A percentile compares a stretch with the other conserved stretches of the same genome.
Conservation (phyloP, 2,888 invertebrate species). For the Cephonodes hylas region DNA sequence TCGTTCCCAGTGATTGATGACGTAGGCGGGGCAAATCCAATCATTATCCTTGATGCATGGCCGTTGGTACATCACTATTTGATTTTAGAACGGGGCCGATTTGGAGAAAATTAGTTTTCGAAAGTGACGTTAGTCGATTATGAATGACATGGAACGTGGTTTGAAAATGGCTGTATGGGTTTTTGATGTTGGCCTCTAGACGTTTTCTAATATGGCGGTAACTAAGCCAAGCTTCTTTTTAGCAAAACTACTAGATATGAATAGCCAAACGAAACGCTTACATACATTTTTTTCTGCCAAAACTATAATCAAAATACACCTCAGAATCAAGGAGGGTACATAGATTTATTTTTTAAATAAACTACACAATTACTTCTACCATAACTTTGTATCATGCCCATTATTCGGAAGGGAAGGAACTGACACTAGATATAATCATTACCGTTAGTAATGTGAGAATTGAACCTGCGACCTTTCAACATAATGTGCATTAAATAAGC, state of each 20-base stretch:
- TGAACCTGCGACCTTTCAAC: not conserved
- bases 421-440: not conserved
- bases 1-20: conserved; percentile 76
- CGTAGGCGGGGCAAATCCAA: conserved; percentile 79
- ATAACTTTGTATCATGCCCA: too few relatives aligned
- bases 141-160: conserved; percentile 13
- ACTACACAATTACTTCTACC: too few relatives aligned
- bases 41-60: conserved; percentile 80
- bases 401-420: too few relatives aligned
- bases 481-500: not conserved
- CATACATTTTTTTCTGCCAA: too few relatives aligned
- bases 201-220: too few relatives aligned
- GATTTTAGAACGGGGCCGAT: conserved; percentile 37
- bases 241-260: too few relatives aligned
- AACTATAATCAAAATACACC: too few relatives aligned
- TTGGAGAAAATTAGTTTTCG: conserved; percentile 17
- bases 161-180: not conserved
- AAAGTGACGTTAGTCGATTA: conserved; percentile 3
- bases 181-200: not conserved
- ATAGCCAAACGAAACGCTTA: too few relatives aligned
- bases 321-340: too few relatives aligned
- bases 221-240: too few relatives aligned
- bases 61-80: conserved; percentile 71
- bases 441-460: not conserved
- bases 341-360: too few relatives aligned